phyloP scores from a whole-genome alignment of 92 coral and sea anemone genomes.

The Parazoanthus swiftii region DNA sequence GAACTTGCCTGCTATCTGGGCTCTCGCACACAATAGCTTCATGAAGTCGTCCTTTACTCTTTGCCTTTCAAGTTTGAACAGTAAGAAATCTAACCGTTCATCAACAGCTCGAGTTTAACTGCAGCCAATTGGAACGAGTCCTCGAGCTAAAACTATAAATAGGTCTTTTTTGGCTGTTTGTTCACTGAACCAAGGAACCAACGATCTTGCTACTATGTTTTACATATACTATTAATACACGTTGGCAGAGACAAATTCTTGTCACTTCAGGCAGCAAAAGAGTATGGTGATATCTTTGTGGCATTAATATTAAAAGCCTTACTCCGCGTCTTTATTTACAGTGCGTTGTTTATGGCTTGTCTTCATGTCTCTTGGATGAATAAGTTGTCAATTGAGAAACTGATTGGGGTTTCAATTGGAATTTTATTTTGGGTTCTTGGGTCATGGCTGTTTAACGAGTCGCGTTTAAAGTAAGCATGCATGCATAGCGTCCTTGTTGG shows the following conservation, averaged over 20 bases:
- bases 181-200: neutral
- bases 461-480: neutral
- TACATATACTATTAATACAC: slow-evolving; percentile 12
- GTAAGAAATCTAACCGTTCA: neutral
- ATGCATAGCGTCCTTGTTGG: neutral
- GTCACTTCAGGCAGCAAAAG: neutral
- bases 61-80: neutral
- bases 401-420: slow-evolving; percentile 8
- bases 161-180: neutral
- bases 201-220: neutral
- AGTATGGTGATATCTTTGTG: neutral
- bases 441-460: slow-evolving; percentile 19
- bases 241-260: neutral
- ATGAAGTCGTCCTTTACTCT: neutral
- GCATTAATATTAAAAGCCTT: neutral
- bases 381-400: slow-evolving; percentile 3
- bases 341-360: slow-evolving; percentile 15
- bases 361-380: neutral
- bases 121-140: neutral
- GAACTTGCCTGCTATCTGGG: neutral
- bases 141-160: slow-evolving; percentile 31
- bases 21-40: neutral
- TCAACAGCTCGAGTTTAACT: neutral
- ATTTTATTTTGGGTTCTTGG: neutral
- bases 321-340: neutral